Evolutionary conservation across 2,888 invertebrate genomes (phyloP).

Genomic region (Caenorhabditis afra): DNA sequence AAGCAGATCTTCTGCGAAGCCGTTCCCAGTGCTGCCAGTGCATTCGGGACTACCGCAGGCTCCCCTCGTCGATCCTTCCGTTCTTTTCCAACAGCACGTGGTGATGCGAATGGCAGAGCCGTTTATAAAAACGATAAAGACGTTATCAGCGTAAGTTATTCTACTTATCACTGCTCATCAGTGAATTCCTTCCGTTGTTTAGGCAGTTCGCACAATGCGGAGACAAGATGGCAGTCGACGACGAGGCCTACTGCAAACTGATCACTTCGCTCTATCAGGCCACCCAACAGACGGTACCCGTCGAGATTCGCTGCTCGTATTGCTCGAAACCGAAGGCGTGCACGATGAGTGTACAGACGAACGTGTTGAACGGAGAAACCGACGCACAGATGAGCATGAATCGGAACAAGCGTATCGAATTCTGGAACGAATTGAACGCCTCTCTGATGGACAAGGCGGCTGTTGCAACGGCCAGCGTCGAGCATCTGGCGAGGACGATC

Average conservation of each 20-base stretch:
- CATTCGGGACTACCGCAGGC: slow-evolving; percentile 68
- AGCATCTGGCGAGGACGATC: slow-evolving; percentile 62
- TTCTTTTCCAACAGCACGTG: slow-evolving; percentile 56
- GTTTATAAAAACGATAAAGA: slow-evolving; percentile 61
- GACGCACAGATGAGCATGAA: slow-evolving; percentile 76
- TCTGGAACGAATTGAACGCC: slow-evolving; percentile 55
- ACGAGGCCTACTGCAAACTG: slow-evolving; percentile 58
- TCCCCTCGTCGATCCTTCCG: slow-evolving; percentile 55
- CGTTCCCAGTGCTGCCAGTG: slow-evolving; percentile 69
- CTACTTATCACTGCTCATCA: not conserved
- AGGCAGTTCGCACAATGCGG: slow-evolving; percentile 43
- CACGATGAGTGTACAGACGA: slow-evolving; percentile 58
- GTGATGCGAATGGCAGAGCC: slow-evolving; percentile 53
- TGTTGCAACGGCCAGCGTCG: slow-evolving; percentile 66
- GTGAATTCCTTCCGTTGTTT: not conserved
- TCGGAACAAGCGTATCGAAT: slow-evolving; percentile 68
- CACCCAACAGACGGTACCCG: slow-evolving; percentile 59
- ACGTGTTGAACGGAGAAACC: slow-evolving; percentile 66
- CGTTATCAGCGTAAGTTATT: slow-evolving; percentile 20
- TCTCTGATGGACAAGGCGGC: slow-evolving; percentile 63
- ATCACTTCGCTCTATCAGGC: slow-evolving; percentile 60
- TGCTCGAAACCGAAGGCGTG: slow-evolving; percentile 54
- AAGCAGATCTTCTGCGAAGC: slow-evolving; percentile 41
- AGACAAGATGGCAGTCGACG: slow-evolving; percentile 59
- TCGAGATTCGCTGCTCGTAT: slow-evolving; percentile 61